Base-by-base conservation (phyloP, 2,888 invertebrate species). In the Drosophila meridionalis region DNA sequence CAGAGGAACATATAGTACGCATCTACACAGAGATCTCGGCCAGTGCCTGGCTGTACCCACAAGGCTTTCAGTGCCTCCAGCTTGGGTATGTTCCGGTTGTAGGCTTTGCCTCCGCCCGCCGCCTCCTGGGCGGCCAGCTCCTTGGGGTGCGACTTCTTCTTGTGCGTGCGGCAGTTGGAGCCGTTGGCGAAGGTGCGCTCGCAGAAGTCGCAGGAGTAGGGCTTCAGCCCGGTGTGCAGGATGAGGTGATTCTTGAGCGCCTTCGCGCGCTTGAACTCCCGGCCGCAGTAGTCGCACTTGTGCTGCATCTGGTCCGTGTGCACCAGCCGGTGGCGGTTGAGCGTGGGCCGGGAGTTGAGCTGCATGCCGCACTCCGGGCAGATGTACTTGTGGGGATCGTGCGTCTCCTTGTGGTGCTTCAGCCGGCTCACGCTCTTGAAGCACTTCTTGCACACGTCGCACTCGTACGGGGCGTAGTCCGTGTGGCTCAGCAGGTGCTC, bases 401-500 rank as follows among this genome's bases (percentile, higher is more conserved):
- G 92, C 0, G 87, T 92, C 73, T 92, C 92, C 80, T 92, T 89
- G 58, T 92, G 92, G 7, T 78, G 89, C 82, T 92, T 77, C 34
- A 92, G 59, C 3, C 92, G 86, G n/a, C 84, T 83, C 47, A 89
- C 78, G 72, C 91, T 93, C 72, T 93, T 93, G 58, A 93, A 93
- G 48, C 90, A 91, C 61, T 93, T 93, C 36, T 92, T 90, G 82
- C 93, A 93, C 28, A 93, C 93, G 5, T 93, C 91, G 73, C 94
- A 94, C 63, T 93, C 92, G 78, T 92, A 94, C 0, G 94, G 94
- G 0, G 93, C 92, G 11, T 93, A 93, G n/a, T 94, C 94, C 20
- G 93, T 93, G 72, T 94, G 94, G 36, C 92, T 93, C 0, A 94
- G 90, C 76, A 93, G 92, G 73, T 94, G 94, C 70, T 93, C 93